Base-by-base conservation (phyloP, 1,140 invertebrate species). In the Bemisia tabaci region DNA sequence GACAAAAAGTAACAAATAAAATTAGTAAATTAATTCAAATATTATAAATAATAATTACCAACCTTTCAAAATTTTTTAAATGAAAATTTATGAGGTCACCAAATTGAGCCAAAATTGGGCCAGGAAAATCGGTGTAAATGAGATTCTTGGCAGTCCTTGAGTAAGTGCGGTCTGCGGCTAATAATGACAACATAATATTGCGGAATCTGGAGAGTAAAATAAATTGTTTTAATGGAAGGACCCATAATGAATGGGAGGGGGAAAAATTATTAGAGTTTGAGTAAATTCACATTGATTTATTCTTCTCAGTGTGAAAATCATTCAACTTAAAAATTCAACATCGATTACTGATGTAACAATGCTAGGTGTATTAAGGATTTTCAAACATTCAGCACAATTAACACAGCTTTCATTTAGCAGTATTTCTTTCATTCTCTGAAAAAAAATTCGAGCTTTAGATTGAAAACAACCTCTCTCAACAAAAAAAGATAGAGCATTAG, bases 131-230 rank as follows among this genome's bases (percentile, higher is more conserved):
- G 1, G 82, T 78, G 58, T 81, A 79, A 22, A 92, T 83, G 2
- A 90, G 77, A 76, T 85, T 89, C 74, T 91, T 92, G 0, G 88
- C 89, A 76, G 90, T 82, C 73, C 88, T 89, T 65, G 89, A 78
- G 70, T 91, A 90, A 0, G 86, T 87, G 68, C 84, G 80, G 77
- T 92, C 90, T 26, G 88, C 88, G 67, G 81, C 80, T 2, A 91
- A 71, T 9, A 91, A 69, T 1, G 76, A 74, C 21, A 79, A 74
- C 12, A 84, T 66, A 25, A 80, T 72, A 24, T 74, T 71, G 24
- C 73, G 66, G 71, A 83, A 82, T 62, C 79, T 82, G 71, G 17
- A 75, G 71, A 27, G 12, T 24, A 62, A 12, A 22, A 12, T 62
- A 12, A 62, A 62, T 12, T 23, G 26, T 27, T n/a, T 62, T 17